phyloP scores from a whole-genome alignment of 2,888 invertebrate species.

The Lysandra bellargus region DNA sequence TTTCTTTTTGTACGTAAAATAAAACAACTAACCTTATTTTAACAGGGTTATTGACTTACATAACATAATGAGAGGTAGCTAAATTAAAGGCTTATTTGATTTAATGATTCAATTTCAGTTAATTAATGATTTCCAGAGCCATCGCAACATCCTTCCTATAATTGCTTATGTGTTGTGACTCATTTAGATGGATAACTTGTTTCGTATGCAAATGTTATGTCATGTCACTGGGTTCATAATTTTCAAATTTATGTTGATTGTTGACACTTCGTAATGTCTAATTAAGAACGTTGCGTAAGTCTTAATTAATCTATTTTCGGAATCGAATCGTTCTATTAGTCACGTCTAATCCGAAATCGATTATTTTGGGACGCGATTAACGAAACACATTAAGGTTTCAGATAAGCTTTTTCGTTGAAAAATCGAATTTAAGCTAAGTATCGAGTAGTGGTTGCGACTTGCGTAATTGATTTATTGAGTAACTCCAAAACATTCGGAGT shows the following conservation, averaged over 20 bases:
- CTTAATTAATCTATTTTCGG: conserved; percentile 3
- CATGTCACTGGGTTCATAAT: neutral
- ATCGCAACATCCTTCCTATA: conserved; percentile 9
- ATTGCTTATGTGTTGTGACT: conserved; percentile 7
- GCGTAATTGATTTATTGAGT: neutral
- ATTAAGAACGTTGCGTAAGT: conserved; percentile 10
- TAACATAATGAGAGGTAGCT: neutral
- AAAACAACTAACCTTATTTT: neutral
- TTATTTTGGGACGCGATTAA: conserved; percentile 1
- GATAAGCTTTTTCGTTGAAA: conserved; percentile 17
- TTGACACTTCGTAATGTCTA: conserved; percentile 16
- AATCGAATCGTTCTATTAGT: conserved; percentile 13
- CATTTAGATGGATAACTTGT: neutral
- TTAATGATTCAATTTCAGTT: neutral
- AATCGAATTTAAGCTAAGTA: neutral
- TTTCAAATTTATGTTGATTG: conserved; percentile 13
- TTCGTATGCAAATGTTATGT: neutral
- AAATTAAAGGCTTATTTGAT: neutral
- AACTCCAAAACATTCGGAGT: neutral
- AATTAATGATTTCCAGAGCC: conserved; percentile 11
- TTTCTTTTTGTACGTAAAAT: neutral
- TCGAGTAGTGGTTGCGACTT: neutral
- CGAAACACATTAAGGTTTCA: conserved; percentile 3
- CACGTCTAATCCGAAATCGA: conserved; percentile 1
- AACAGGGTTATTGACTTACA: neutral